Conservation (phyloP, 2,797 vertebrate species). For the Euthynnus affinis region DNA sequence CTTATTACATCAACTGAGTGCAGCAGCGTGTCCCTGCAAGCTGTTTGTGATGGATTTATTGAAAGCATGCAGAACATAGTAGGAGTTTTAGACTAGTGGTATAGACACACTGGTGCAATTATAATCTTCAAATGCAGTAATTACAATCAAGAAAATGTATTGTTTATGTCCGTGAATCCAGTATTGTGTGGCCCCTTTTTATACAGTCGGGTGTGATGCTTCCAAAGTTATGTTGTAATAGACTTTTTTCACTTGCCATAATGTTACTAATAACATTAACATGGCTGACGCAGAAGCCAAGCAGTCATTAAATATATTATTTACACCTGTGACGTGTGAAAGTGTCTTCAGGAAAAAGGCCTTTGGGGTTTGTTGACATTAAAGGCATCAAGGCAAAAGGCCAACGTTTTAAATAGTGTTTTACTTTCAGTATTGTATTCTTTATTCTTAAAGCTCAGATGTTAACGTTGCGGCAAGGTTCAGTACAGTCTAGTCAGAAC, state of each 20-base stretch:
- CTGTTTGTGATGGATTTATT: conserved; percentile 14
- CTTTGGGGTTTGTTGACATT: too few relatives aligned
- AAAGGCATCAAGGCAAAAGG: background rate
- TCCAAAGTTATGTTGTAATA: background rate
- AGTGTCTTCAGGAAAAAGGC: too few relatives aligned
- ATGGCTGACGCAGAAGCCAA: background rate
- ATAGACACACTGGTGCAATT: background rate
- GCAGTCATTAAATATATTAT: background rate
- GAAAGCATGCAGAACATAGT: conserved; percentile 1
- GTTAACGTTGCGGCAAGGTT: background rate
- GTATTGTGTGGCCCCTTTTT: background rate
- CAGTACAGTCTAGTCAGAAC: background rate
- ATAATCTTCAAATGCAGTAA: background rate
- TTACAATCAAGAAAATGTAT: background rate
- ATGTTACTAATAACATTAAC: too few relatives aligned
- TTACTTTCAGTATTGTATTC: background rate
- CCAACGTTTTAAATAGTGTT: background rate
- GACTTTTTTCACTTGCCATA: background rate
- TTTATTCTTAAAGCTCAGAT: background rate
- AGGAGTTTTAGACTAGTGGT: background rate
- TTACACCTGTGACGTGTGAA: background rate
- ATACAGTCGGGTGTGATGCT: background rate
- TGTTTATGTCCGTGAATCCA: background rate
- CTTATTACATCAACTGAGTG: conserved; percentile 6
- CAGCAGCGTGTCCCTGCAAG: conserved; percentile 1